Percentiles rank a stretch among this genome's conserved stretches.
Conservation (phyloP, 2,888 invertebrate genomes). For the Drosophila eohydei region DNA sequence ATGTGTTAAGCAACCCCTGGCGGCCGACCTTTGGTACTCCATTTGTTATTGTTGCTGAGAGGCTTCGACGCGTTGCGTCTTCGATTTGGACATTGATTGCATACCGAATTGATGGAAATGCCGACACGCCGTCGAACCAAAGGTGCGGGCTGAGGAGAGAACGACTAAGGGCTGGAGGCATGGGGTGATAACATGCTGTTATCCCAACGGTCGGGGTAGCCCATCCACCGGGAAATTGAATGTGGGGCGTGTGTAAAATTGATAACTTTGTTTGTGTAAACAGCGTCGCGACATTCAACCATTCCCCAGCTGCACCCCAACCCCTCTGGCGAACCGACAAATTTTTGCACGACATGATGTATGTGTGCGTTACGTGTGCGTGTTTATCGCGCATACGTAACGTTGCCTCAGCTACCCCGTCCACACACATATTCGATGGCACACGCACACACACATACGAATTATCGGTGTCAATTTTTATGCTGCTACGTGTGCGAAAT, state of each 20-base stretch:
- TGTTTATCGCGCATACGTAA: constrained; percentile 73
- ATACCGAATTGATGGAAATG: constrained; percentile 79
- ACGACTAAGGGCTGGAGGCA: background rate
- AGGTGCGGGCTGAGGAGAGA: background rate
- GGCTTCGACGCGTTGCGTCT: constrained; percentile 65
- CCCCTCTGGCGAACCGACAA: constrained; percentile 49
- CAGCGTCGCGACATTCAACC: constrained; percentile 74
- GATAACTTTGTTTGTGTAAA: constrained; percentile 79
- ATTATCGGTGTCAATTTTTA: constrained; percentile 81
- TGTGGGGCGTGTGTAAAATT: constrained; percentile 76
- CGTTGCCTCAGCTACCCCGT: constrained; percentile 44
- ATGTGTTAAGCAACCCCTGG: constrained; percentile 40
- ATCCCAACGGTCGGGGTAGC: constrained; percentile 45
- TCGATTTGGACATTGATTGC: constrained; percentile 83
- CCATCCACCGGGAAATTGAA: constrained; percentile 63
- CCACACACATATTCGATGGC: constrained; percentile 6
- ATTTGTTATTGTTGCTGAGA: constrained; percentile 56
- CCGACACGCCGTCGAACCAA: constrained; percentile 32
- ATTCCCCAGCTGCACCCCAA: constrained; percentile 1
- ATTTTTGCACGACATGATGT: constrained; percentile 68
- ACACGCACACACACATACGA: constrained; percentile 49
- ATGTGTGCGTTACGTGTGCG: constrained; percentile 68
- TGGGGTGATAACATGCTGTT: constrained; percentile 54
- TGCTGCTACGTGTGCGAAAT: constrained; percentile 81
- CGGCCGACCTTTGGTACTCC: constrained; percentile 32